phyloP scores from a whole-genome alignment of 2,113 vertebrate species.

The Sciurus niger region DNA sequence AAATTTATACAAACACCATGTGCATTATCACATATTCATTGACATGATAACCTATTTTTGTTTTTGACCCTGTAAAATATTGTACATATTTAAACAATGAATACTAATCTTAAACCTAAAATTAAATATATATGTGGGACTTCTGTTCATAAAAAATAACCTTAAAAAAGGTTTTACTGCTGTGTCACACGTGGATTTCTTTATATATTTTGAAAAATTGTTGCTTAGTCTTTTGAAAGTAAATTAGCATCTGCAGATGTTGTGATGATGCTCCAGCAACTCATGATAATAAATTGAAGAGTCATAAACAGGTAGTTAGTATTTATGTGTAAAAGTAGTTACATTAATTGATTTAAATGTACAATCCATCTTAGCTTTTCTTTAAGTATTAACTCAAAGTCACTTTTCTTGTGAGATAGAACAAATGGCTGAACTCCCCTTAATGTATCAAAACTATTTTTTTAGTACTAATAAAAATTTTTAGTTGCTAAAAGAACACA shows the following conservation, averaged over 20 bases:
- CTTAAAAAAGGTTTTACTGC: conserved; percentile 3
- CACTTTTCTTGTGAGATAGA: background rate
- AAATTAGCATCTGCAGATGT: conserved; percentile 58
- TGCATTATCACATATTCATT: background rate
- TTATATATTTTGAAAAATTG: conserved; percentile 30
- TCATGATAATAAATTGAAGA: conserved; percentile 54
- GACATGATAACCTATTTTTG: background rate
- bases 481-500: background rate
- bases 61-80: background rate
- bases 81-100: background rate
- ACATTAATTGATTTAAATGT: conserved; percentile 53
- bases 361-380: conserved; percentile 34
- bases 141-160: conserved; percentile 62
- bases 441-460: background rate
- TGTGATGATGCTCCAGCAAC: conserved; percentile 58
- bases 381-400: background rate
- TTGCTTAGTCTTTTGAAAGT: conserved; percentile 45
- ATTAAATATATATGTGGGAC: background rate
- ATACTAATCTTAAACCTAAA: background rate
- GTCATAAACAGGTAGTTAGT: conserved; percentile 61
- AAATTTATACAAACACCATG: background rate
- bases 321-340: conserved; percentile 22
- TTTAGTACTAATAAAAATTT: background rate
- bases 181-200: conserved; percentile 8
- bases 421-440: background rate